Conservation (phyloP, 2,797 vertebrate genomes). For the Otolemur crassicaudatus region DNA sequence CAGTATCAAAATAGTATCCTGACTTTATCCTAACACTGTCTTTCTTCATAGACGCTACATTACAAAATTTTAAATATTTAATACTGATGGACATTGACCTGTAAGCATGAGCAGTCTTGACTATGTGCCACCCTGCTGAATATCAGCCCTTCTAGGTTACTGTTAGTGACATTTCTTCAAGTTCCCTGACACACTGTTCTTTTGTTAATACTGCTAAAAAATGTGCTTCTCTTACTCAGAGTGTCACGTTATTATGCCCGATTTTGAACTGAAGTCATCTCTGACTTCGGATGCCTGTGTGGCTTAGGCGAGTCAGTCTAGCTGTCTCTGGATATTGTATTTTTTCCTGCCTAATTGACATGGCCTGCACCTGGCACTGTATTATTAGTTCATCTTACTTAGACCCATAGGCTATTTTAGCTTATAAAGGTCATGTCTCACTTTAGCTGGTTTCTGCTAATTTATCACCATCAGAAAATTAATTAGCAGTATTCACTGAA, state of each 20-base stretch:
- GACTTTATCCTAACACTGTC: background rate
- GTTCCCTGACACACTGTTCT: background rate
- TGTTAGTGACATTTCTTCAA: slow-evolving; percentile 20
- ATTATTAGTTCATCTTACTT: slow-evolving; percentile 64
- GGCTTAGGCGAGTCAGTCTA: background rate
- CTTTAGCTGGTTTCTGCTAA: slow-evolving; percentile 64
- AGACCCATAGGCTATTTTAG: slow-evolving; percentile 60
- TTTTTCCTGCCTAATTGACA: slow-evolving; percentile 51
- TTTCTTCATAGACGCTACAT: background rate
- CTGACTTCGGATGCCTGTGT: slow-evolving; percentile 39
- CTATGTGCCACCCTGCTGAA: background rate
- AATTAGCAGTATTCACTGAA: slow-evolving; percentile 41
- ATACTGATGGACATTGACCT: background rate
- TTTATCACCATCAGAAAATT: slow-evolving; percentile 57
- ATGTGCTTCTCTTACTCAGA: background rate
- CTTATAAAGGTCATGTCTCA: slow-evolving; percentile 65
- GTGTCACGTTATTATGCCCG: background rate
- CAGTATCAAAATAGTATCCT: background rate
- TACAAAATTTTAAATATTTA: background rate
- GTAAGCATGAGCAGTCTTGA: background rate
- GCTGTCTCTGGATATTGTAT: slow-evolving; percentile 47
- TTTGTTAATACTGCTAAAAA: background rate
- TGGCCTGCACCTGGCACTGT: slow-evolving; percentile 15
- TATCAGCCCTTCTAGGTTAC: background rate
- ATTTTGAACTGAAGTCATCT: slow-evolving; percentile 31